Base-by-base conservation (phyloP, 92 coral and sea anemone genomes). In the Siderastrea radians region DNA sequence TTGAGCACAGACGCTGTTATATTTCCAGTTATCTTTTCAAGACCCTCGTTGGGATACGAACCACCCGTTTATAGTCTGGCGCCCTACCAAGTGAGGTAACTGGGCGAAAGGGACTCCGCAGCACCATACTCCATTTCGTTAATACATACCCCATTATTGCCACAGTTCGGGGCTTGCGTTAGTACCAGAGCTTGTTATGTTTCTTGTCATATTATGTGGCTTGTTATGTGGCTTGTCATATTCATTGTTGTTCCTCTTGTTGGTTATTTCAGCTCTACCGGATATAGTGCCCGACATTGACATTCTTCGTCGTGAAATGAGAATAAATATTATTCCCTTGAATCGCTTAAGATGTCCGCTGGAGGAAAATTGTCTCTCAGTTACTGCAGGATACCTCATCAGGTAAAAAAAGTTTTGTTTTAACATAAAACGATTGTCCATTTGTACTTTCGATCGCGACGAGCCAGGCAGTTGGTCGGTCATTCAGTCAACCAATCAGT, bases 341-440 rank as follows among this genome's bases (percentile, higher is more conserved):
- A 50, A 47, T 43, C 44, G 84, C 75, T 79, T 97, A 44, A 67
- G 81, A n/a, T 97, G 99, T 76, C 93, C 99, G 1, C 70, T 89
- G 16, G 97, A 95, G 72, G 99, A 97, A 80, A 96, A 96, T 71
- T 97, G 99, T 45, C 90, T 97, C 6, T 83, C 98, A 8, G 77
- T 91, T 9, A 59, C 87, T 55, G 98, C 99, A 0, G 67, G 7
- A 5, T 7, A n/a, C 51, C 17, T 54, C 15, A 49, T 74, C 87
- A 59, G 81, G 87, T 84, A 58, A 53, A 66, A 26, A 67, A 6
- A 8, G 48, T 1, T 26, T 26, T 4, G 5, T 67, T 26, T n/a
- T n/a, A 65, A 44, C 7, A 2, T 66, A 9, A 66, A n/a, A 2
- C 71, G 9, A 66, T 66, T 8, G 16, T 2, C 11, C 47, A 4